Percentiles rank a stretch among this genome's conserved stretches.
Evolutionary conservation across 1,140 invertebrate genomes (phyloP).

Genomic region (Drosophila leontia): DNA sequence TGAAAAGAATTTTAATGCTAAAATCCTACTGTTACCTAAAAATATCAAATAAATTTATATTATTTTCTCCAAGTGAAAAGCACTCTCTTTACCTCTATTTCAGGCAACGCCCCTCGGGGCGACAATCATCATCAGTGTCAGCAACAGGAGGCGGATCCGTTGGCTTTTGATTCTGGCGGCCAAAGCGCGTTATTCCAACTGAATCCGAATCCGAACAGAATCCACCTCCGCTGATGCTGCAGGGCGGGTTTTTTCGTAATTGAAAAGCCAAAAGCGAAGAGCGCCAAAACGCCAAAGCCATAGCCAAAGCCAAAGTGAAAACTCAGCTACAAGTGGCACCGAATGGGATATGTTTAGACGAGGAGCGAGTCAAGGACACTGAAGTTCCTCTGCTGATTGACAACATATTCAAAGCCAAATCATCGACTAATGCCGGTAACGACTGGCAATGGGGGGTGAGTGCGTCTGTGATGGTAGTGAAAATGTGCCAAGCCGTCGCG

Average conservation of each 20-base stretch:
- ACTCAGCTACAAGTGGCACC: slow-evolving; percentile 36
- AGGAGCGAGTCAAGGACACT: slow-evolving; percentile 34
- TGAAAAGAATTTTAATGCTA: too few species aligned
- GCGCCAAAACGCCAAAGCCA: slow-evolving; percentile 54
- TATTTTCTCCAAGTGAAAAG: slow-evolving; percentile 7
- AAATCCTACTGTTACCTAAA: background rate
- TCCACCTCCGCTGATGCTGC: slow-evolving; percentile 7
- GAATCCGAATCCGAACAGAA: slow-evolving; percentile 7
- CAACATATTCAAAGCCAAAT: slow-evolving; percentile 64
- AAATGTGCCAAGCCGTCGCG: slow-evolving; percentile 22
- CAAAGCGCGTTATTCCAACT: slow-evolving; percentile 39
- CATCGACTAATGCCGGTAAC: slow-evolving; percentile 69
- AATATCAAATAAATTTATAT: background rate
- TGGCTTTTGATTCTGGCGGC: slow-evolving; percentile 36
- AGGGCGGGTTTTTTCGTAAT: slow-evolving; percentile 56
- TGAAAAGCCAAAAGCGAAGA: slow-evolving; percentile 73
- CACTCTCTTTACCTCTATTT: slow-evolving; percentile 11
- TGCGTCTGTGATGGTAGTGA: background rate
- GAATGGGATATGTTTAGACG: slow-evolving; percentile 16
- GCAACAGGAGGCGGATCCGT: slow-evolving; percentile 57
- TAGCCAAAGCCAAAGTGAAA: slow-evolving; percentile 18
- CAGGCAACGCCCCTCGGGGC: slow-evolving; percentile 35
- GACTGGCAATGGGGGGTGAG: slow-evolving; percentile 24
- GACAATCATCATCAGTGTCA: slow-evolving; percentile 75
- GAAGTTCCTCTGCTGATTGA: slow-evolving; percentile 58